These are phyloP conservation scores for Tipula vernalis DNA, from an alignment of 2,888 invertebrate genomes.

Conservation along the genomic window DNA sequence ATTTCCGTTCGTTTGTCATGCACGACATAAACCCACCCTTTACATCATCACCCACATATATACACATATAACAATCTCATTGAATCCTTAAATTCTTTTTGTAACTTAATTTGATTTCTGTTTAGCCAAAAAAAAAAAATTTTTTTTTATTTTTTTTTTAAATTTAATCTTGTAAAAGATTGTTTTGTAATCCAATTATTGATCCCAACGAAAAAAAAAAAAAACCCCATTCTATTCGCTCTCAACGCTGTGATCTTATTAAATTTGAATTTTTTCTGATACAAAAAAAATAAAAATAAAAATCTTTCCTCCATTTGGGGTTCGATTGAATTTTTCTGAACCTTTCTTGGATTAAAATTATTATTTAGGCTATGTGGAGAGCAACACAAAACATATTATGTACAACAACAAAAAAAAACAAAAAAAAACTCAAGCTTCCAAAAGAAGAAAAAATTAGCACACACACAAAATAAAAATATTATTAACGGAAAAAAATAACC, in stretches of 20 bases:
- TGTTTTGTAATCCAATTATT: slow-evolving; percentile 4
- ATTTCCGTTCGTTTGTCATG: background rate
- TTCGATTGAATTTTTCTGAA: background rate
- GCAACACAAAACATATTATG: background rate
- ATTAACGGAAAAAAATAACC: background rate
- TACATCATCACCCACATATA: background rate
- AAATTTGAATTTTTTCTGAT: background rate
- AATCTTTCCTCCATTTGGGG: background rate
- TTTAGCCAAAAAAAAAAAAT: background rate
- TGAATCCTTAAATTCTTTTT: background rate
- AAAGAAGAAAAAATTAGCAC: background rate
- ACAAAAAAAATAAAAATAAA: background rate
- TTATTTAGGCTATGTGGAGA: background rate
- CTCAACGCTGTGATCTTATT: background rate
- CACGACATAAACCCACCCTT: background rate
- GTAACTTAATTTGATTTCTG: slow-evolving; percentile 4
- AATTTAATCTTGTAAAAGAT: background rate
- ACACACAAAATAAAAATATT: background rate
- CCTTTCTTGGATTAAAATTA: background rate
- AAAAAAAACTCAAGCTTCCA: background rate
- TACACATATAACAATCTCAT: background rate
- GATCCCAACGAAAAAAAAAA: background rate
- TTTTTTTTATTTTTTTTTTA: too few relatives aligned
- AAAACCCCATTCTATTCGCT: background rate
- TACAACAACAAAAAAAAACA: background rate